Evolutionary conservation across 2,113 vertebrate genomes (phyloP).

Genomic region (Myanophis thanlyinensis): DNA sequence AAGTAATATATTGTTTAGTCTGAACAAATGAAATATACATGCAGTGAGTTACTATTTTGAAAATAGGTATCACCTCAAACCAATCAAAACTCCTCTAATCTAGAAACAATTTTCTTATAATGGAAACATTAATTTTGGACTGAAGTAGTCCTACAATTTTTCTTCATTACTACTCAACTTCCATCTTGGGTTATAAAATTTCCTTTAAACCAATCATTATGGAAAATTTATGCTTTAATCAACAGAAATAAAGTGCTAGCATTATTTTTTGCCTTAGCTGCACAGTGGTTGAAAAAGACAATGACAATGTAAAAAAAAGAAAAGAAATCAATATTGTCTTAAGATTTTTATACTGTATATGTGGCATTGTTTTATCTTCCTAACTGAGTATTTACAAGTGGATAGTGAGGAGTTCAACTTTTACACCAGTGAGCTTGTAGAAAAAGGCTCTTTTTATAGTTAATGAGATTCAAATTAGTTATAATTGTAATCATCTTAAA

Average conservation of each 20-base stretch:
- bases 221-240: neutral
- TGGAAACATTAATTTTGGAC: neutral
- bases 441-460: neutral
- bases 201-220: neutral
- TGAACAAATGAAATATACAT: slow-evolving; percentile 38
- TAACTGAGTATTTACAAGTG: neutral
- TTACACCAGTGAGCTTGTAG: neutral
- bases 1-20: slow-evolving; percentile 42
- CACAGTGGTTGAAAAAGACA: neutral
- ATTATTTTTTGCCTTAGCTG: neutral
- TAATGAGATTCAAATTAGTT: neutral
- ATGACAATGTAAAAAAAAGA: neutral
- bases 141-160: neutral
- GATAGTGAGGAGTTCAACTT: neutral
- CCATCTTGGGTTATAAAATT: neutral
- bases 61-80: slow-evolving; percentile 2
- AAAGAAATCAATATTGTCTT: neutral
- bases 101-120: neutral
- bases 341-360: neutral
- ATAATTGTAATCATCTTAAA: neutral
- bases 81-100: neutral
- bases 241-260: neutral
- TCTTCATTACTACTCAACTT: neutral
- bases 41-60: slow-evolving; percentile 7
- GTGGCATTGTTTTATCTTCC: neutral